Evolutionary conservation across 2,113 vertebrate genomes (phyloP), one percentile per base, ranked within the genome.

Genomic region (Ammospiza caudacuta): DNA sequence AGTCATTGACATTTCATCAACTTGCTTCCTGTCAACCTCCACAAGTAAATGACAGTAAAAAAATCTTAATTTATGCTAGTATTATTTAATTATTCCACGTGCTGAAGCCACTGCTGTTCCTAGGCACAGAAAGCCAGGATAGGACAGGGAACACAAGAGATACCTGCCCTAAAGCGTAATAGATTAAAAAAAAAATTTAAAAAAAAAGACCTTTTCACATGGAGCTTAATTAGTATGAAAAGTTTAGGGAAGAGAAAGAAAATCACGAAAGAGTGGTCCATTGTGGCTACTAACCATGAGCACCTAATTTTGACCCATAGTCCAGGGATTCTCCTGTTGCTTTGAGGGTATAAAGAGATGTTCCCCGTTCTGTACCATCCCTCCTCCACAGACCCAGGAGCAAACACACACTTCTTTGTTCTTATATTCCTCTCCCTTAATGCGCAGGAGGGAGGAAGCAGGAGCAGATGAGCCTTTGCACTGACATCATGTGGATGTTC

Each of bases 401-500:
- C 43, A 89, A 89, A 47, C 14, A n/a, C 33, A n/a, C 39, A 12
- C 8, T 85, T 28, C n/a, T 88, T 79, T 85, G 75, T 83, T 77
- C 37, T 76, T 80, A 5, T 58, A n/a, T 37, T 69, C 25, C 31
- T n/a, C 9, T 72, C 13, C 23, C 27, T 23, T 75, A 37, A 31
- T 11, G 47, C 66, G 43, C 41, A 41, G 41, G 41, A 41, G 41
- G 41, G 44, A 62, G 46, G 81, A 85, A 85, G 75, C 67, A 70
- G 72, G 54, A 69, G n/a, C 62, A 80, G 90, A 58, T 43, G 63
- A 95, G 72, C 75, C 70, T 62, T 90, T 0, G 1, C 63, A 22
- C 41, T 90, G 92, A 80, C 75, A 74, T 92, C 41, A 83, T 29
- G 59, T 58, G 85, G 41, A 62, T 76, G 59, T 8, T 90, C 70